A percentile compares a stretch with the other conserved stretches of the same genome.
Conservation (phyloP, 2,888 invertebrate species). For the Ectropis crepuscularia region DNA sequence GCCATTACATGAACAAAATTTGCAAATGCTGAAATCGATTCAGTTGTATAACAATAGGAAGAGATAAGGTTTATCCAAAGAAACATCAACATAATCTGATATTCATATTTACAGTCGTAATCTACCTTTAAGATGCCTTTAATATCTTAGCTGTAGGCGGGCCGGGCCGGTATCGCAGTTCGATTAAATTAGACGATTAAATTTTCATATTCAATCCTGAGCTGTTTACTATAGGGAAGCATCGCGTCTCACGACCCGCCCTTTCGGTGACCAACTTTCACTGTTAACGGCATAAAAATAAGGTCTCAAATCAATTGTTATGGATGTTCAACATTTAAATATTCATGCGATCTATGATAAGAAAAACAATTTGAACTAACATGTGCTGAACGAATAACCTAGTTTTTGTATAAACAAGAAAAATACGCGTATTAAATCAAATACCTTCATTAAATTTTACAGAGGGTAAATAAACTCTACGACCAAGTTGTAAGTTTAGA, state of each 20-base stretch:
- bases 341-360: constrained; percentile 60
- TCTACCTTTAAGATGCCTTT: constrained; percentile 50
- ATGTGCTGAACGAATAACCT: constrained; percentile 42
- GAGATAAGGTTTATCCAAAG: constrained; percentile 27
- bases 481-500: no score
- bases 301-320: constrained; percentile 33
- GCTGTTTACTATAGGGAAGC: constrained; percentile 86
- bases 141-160: constrained; percentile 63
- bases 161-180: constrained; percentile 70
- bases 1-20: background rate
- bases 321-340: constrained; percentile 46
- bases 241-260: constrained; percentile 50
- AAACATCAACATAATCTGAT: constrained; percentile 28
- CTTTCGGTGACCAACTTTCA: constrained; percentile 38
- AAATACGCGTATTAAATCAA: background rate
- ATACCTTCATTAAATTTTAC: no score
- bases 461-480: no score
- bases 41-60: constrained; percentile 18
- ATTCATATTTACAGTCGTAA: constrained; percentile 39
- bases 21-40: constrained; percentile 6
- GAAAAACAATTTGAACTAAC: constrained; percentile 51
- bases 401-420: constrained; percentile 2
- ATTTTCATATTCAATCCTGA: constrained; percentile 93
- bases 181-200: constrained; percentile 90
- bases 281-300: constrained; percentile 34